Evolutionary conservation across 2,113 vertebrate species (phyloP).

Genomic region (Hiodon tergisus): DNA sequence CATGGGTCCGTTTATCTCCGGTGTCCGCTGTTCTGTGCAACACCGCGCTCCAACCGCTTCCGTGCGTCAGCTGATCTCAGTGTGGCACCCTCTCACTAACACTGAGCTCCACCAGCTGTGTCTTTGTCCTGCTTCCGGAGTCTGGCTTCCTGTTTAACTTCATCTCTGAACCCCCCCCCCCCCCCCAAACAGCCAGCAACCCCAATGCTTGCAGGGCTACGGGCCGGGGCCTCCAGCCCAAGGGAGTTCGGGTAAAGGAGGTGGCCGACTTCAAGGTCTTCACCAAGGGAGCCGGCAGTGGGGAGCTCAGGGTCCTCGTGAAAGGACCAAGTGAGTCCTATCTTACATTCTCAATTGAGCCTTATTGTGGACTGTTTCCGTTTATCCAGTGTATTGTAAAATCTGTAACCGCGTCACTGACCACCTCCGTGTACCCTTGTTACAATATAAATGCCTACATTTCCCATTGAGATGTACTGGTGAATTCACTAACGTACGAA

Average conservation of each 20-base stretch:
- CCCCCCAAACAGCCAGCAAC: slow-evolving; percentile 65
- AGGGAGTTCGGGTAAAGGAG: slow-evolving; percentile 87
- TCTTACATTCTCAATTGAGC: slow-evolving; percentile 12
- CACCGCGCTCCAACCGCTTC: slow-evolving; percentile 5
- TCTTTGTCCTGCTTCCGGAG: slow-evolving; percentile 25
- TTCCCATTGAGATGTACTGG: no score
- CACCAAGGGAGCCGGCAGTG: slow-evolving; percentile 89
- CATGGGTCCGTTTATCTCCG: background rate
- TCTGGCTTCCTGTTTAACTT: slow-evolving; percentile 27
- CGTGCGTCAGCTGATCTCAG: background rate
- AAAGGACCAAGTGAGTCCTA: slow-evolving; percentile 83
- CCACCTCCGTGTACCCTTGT: no score
- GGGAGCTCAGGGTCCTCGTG: slow-evolving; percentile 77
- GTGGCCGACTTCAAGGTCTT: slow-evolving; percentile 88
- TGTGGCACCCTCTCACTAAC: slow-evolving; percentile 30
- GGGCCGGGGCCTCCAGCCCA: slow-evolving; percentile 89
- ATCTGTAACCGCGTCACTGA: no score
- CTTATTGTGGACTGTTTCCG: background rate
- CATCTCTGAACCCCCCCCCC: slow-evolving; percentile 15
- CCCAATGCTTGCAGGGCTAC: slow-evolving; percentile 81
- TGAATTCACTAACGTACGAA: no score
- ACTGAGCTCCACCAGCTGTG: slow-evolving; percentile 13
- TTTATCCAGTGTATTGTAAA: no score
- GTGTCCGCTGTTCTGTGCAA: background rate
- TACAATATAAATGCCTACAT: no score